Conservation (phyloP, 2,797 vertebrate genomes). For the Oreonectes daqikongensis region DNA sequence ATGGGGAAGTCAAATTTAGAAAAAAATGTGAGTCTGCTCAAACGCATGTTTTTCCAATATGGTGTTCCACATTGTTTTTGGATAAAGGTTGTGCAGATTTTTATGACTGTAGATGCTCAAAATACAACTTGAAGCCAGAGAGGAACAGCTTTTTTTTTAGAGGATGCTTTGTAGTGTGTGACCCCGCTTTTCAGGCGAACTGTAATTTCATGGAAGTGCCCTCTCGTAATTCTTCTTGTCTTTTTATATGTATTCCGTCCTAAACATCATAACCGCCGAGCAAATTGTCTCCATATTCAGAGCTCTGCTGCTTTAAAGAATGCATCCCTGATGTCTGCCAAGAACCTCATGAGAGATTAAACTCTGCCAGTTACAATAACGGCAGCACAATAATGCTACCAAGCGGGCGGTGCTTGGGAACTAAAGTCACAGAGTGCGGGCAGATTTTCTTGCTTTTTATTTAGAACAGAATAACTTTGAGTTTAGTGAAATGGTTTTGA, state of each 20-base stretch:
- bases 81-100: background rate
- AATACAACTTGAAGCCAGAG: background rate
- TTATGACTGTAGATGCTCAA: background rate
- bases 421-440: slow-evolving; percentile 51
- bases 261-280: slow-evolving; percentile 72
- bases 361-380: slow-evolving; percentile 70
- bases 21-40: slow-evolving; percentile 47
- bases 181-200: background rate
- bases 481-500: slow-evolving; percentile 57
- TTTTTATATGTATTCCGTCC: slow-evolving; percentile 60
- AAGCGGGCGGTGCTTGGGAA: slow-evolving; percentile 60
- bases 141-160: background rate
- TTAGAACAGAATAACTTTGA: slow-evolving; percentile 57
- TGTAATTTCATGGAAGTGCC: slow-evolving; percentile 59
- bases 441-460: slow-evolving; percentile 54
- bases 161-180: background rate
- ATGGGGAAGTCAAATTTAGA: background rate
- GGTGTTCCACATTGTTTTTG: background rate
- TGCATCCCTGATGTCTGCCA: slow-evolving; percentile 70
- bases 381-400: slow-evolving; percentile 62
- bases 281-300: slow-evolving; percentile 73
- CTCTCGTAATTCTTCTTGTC: slow-evolving; percentile 51
- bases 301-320: slow-evolving; percentile 73
- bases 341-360: slow-evolving; percentile 69
- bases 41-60: background rate